Percentiles rank a stretch among this genome's conserved stretches.
These are phyloP conservation scores for Ochotona princeps DNA, from an alignment of 2,113 vertebrate genomes.

Conservation along the genomic window DNA sequence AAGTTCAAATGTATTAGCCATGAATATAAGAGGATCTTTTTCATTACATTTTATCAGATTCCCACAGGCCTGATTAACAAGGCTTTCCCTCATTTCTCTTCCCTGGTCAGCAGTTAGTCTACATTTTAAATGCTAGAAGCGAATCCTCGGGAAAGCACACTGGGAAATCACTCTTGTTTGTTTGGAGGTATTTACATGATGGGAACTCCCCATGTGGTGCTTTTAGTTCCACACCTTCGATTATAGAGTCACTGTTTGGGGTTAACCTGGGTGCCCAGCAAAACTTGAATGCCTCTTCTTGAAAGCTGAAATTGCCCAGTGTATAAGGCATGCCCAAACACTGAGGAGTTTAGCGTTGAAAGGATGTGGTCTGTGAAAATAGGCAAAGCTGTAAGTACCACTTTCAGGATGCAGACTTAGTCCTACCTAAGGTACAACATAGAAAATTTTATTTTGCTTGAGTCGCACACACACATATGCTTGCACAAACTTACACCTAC, in stretches of 20 bases:
- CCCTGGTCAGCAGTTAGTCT: background rate
- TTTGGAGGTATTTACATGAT: constrained; percentile 68
- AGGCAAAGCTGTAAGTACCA: background rate
- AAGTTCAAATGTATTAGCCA: background rate
- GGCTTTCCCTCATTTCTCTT: constrained; percentile 6
- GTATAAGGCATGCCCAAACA: background rate
- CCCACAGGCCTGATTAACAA: background rate
- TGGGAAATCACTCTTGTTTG: constrained; percentile 54
- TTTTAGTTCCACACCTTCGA: constrained; percentile 59
- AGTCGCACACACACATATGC: background rate
- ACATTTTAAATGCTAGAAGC: constrained; percentile 43
- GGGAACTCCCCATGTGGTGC: constrained; percentile 30
- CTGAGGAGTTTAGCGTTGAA: background rate
- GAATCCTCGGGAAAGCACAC: constrained; percentile 53
- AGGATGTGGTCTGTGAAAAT: background rate
- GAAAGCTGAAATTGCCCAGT: too few species aligned
- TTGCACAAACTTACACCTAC: background rate
- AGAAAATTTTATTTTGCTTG: background rate
- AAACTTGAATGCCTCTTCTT: constrained; percentile 44
- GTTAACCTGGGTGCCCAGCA: constrained; percentile 56
- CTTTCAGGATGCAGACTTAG: constrained; percentile 19
- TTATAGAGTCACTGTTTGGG: constrained; percentile 50
- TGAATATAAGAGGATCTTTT: background rate
- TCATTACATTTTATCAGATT: background rate
- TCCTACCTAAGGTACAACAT: background rate